Conservation (phyloP, 2,113 vertebrate genomes). For the Montifringilla adamsi region DNA sequence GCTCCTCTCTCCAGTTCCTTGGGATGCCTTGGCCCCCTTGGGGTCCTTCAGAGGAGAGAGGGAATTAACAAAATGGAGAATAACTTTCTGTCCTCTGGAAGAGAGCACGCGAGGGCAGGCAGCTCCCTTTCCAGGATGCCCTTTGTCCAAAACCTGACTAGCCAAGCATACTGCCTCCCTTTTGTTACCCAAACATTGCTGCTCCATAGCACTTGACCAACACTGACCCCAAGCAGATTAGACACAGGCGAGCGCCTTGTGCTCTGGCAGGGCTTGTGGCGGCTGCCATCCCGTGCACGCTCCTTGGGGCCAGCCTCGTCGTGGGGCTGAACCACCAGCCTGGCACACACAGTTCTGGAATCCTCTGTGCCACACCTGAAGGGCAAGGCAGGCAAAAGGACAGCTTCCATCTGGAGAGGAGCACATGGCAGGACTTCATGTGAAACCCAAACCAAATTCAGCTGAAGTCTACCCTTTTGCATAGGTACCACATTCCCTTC, state of each 20-base stretch:
- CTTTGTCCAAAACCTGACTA: not conserved
- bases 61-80: not conserved
- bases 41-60: not conserved
- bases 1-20: not conserved
- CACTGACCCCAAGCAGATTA: not conserved
- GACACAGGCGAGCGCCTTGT: not conserved
- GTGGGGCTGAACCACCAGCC: rapidly evolving
- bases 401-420: not conserved
- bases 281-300: rapidly evolving
- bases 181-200: not conserved
- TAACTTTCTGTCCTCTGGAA: not conserved
- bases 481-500: not conserved
- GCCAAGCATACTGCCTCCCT: not conserved
- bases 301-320: rapidly evolving
- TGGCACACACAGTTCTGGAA: not conserved
- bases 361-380: not conserved
- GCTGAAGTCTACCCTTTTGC: not conserved
- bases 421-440: not conserved
- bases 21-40: not conserved
- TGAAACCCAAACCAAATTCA: not conserved
- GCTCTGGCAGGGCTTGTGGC: rapidly evolving
- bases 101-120: rapidly evolving
- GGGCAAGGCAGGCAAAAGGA: not conserved
- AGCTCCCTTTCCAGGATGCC: not conserved
- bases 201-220: not conserved